Evolutionary conservation across 2,888 invertebrate genomes (phyloP), one percentile per base, ranked within the genome.

Genomic region (Phoronis australis): DNA sequence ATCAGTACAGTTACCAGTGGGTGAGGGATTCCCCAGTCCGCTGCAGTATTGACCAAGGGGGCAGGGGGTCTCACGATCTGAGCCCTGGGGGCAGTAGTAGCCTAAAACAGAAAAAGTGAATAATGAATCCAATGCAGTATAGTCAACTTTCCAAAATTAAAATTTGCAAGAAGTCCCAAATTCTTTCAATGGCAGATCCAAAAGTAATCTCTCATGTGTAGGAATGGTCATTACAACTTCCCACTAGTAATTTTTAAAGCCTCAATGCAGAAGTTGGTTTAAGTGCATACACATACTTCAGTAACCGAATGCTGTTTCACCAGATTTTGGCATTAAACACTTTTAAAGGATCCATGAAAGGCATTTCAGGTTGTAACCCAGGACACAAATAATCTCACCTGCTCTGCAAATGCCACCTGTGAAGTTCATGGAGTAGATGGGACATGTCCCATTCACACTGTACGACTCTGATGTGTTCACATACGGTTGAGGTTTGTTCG

Each of bases 341-440:
- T n/a, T n/a, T n/a, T n/a, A n/a, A n/a, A n/a, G n/a, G 65, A 62
- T 4, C 73, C 73, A 4, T 46, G 26, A 12, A 72, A 72, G 48
- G 73, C 73, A 52, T 65, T 72, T 5, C 55, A 62, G 21, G 72
- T 72, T 70, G 59, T 22, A 50, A 42, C 15, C 15, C 9, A 15
- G 9, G 31, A 31, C 9, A 12, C 9, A 31, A 15, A 31, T 31
- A 31, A 31, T 12, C 57, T 42, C 48, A 72, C 72, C 73, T 60
- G 70, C 64, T 20, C 58, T 38, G 48, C 73, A 73, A 20, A 69
- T 62, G 21, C 65, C 71, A 4, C 73, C 73, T 4, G 73, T 73
- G 49, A 62, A 50, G 46, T 71, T 71, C 31, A 66, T 62, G n/a
- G 68, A 57, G 52, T 71, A 73, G 12, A 69, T 55, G 9, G 72